Base-by-base conservation (phyloP, 2,113 vertebrate species). In the Cheirogaleus medius region DNA sequence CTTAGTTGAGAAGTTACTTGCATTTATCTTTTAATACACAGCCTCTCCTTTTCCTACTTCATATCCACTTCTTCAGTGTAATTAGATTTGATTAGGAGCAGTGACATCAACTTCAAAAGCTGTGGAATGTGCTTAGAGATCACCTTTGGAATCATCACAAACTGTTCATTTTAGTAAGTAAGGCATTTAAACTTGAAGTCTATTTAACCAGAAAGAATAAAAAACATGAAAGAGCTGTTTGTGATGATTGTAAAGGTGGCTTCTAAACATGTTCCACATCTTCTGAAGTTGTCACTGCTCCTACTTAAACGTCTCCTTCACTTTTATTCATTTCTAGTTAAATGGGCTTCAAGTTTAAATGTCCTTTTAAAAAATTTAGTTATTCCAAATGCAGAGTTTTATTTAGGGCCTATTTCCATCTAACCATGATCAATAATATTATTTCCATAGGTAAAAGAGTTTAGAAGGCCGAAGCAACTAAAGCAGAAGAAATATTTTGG, bases 31-130 rank as follows among this genome's bases (percentile, higher is more conserved):
- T 66, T 66, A 32, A 71, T 9, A 58, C 37, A 82, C 1, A 78
- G 18, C 12, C 27, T 81, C 18, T 47, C n/a, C 11, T 47, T 86
- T 84, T 39, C 4, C 25, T 68, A 37, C 68, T 21, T 20, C 63
- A 58, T 47, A 88, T 44, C 25, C 6, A 47, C 11, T 42, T 9
- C 32, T 92, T 73, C 3, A 58, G 27, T 64, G 32, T 85, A 82
- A 85, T 42, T 69, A 93, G 56, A 93, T 81, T 90, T 73, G 96
- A 92, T 68, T 64, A 54, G 39, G 32, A 93, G 2, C 8, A 82
- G 44, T 39, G 44, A 85, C 17, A 88, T 47, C 21, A 23, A 42
- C 44, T 71, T 92, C 47, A 68, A 90, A 93, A 94, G 56, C n/a
- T 69, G 42, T 76, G 25, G 58, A 21, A 64, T 66, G 14, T 84